Evolutionary conservation across 1,140 invertebrate species (phyloP), one percentile per base, ranked within the genome.

Genomic region (Pseudachorutes palmiensis): DNA sequence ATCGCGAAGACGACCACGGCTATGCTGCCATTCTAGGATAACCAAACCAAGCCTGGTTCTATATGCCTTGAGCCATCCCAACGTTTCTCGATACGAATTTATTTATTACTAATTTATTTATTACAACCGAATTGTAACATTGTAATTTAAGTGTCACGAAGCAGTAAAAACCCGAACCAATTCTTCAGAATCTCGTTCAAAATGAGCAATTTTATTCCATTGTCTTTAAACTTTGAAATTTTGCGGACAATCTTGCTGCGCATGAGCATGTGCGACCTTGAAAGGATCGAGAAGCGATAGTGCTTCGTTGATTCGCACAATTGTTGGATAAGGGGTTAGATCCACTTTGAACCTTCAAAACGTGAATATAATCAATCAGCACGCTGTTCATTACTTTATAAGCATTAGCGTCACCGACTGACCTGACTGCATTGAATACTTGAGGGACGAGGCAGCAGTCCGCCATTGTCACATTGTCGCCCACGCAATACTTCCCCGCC

Each of bases 371-470:
- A 65, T 68, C 28, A 59, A 9, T 57, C 31, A 45, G 0, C 1
- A 32, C n/a, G n/a, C n/a, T n/a, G 51, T 24, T 29, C 22, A 29
- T 1, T 26, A 28, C 0, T 64, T 28, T 68, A n/a, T 32, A 1
- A 58, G 2, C 24, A 59, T 1, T 12, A 3, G 28, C 36, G 5
- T 19, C 19, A 19, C 3, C 19, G 19, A 36, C n/a, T 33, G 75
- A 88, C 87, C 89, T 87, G 78, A 87, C 83, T 33, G 91, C 91
- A 80, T 92, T 92, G 75, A 89, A 91, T 51, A 95, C 89, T 82
- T 98, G 95, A 60, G 95, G 94, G 51, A 97, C 89, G 28, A 98
- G 81, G 76, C 91, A 97, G 74, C 93, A 92, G 79, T 99, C 96
- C 30, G 95, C 94, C 75, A 98, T 79, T 0, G 94, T 93, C 33